Base-by-base conservation (phyloP, 2,113 vertebrate genomes). In the Fukomys damarensis region DNA sequence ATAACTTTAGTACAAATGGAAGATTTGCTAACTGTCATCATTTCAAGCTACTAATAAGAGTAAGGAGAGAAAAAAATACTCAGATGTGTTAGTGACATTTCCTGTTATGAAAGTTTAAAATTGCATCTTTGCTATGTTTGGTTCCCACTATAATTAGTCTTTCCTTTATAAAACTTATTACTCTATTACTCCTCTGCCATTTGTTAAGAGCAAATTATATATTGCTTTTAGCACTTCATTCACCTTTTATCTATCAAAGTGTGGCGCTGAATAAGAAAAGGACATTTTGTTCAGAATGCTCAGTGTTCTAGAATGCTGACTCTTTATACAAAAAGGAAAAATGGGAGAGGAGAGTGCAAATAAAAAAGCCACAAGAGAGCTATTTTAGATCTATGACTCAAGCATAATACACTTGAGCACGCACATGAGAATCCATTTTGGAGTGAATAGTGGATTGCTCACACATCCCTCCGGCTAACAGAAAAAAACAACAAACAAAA, bases 141-240 rank as follows among this genome's bases (percentile, higher is more conserved):
- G 61, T 63, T 96, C 85, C 70, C 66, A 77, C 88, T 72, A 58
- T 95, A 81, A 96, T 97, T 96, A 96, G 85, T 90, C 84, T 96
- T 93, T 46, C 66, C 74, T 90, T 92, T 87, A 87, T 96, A 80
- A 94, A 94, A 93, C 77, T 35, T 61, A 82, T 65, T 92, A 66
- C 79, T 63, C 35, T 79, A 22, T 85, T 93, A 83, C 72, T 91
- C 38, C 52, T 94, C 86, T 95, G 74, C 82, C 91, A 91, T 94
- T 97, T 91, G 61, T 94, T 96, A 94, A 91, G 66, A 96, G 90
- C 72, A 97, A 97, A 97, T 98, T 97, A 86, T 84, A 52, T 86
- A 76, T 97, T 89, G 90, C 92, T 96, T 93, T 92, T 88, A 96
- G 93, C 52, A 77, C 70, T 93, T 82, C 35, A 63, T 95, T 97